Base-by-base conservation (phyloP, 2,113 vertebrate genomes). In the Bubo blakistoni region DNA sequence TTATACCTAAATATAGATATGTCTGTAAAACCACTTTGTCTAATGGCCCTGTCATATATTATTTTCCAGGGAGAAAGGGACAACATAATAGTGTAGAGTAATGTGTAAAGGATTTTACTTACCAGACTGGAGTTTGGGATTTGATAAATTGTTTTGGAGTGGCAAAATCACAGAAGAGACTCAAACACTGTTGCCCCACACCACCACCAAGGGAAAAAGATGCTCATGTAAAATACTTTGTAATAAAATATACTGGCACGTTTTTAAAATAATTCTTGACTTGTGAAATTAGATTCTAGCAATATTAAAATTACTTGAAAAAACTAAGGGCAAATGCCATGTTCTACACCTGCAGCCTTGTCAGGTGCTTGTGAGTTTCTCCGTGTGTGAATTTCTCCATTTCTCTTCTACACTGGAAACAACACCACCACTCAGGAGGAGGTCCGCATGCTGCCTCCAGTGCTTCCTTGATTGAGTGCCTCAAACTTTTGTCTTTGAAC, bases 1-100 rank as follows among this genome's bases (percentile, higher is more conserved):
- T 96, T 93, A 94, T 96, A 90, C 49, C 81, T 92, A 96, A 94
- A 91, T 92, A 96, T 88, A 91, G 93, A 58, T 85, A 91, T 17
- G 29, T 90, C 69, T 86, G 47, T 90, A 81, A 95, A 97, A 78
- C 63, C 34, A 55, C 47, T 86, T 84, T 40, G 20, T 94, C 69
- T 94, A 83, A 91, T 88, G 44, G 62, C 44, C 36, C 27, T 55
- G n/a, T 76, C 51, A 67, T 74, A 29, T 81, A 67, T 84, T 94
- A 66, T 88, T 51, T 92, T 70, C 38, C 54, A 74, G 79, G n/a
- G 67, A 93, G 46, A 88, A 67, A 81, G 62, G 82, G 79, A 65
- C 36, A 71, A 63, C 73, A 20, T 80, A 61, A 59, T 54, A 82
- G 32, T 27, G 30, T 90, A 34, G 44, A 87, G 58, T 90, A 76